Conservation (phyloP, 1,140 invertebrate species). For the Dolichoris vasculosae region DNA sequence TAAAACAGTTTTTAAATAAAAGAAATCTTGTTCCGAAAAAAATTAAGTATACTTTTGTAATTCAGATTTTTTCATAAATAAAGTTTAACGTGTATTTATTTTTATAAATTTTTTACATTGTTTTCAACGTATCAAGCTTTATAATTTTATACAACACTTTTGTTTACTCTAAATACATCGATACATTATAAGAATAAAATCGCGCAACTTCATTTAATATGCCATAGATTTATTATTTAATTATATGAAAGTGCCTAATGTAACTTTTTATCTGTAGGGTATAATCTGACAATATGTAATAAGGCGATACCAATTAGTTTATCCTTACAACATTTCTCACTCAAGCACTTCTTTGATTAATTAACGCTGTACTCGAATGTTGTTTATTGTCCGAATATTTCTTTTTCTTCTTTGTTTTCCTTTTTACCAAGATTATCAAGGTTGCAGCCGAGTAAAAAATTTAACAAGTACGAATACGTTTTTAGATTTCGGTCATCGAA, state of each 20-base stretch:
- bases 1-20: too few relatives aligned
- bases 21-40: too few relatives aligned
- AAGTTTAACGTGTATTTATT: too few relatives aligned
- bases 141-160: background rate
- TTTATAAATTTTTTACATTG: too few relatives aligned
- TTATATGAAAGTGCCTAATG: background rate
- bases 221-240: background rate
- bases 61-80: too few relatives aligned
- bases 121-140: background rate
- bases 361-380: background rate
- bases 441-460: background rate
- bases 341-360: background rate
- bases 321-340: background rate
- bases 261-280: background rate
- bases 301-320: background rate
- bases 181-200: background rate
- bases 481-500: background rate
- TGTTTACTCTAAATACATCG: background rate
- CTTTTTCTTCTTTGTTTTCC: background rate
- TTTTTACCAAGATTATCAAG: background rate
- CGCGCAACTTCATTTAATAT: background rate
- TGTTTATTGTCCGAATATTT: background rate
- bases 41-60: too few relatives aligned
- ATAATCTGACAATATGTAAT: conserved; percentile 5
- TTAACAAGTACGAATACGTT: background rate